Evolutionary conservation across 2,888 invertebrate species (phyloP).

Genomic region (Trachelus tabidus): DNA sequence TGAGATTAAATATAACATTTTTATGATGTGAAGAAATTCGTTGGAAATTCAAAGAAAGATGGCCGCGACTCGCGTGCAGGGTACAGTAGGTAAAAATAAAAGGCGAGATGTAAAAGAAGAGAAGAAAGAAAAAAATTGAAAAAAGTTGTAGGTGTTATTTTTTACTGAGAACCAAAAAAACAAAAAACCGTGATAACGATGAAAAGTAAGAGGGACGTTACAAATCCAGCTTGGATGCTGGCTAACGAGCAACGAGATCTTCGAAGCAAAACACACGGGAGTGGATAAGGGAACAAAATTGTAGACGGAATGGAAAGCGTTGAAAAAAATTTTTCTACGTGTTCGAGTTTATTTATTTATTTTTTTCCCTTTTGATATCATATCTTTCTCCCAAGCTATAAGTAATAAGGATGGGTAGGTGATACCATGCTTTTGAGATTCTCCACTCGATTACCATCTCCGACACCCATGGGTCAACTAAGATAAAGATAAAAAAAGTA

Average conservation of each 20-base stretch:
- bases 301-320: neutral
- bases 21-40: slow-evolving; percentile 28
- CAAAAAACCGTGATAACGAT: neutral
- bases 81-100: neutral
- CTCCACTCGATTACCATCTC: neutral
- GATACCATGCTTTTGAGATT: neutral
- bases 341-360: neutral
- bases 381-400: neutral
- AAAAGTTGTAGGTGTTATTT: neutral
- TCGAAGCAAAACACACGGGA: neutral
- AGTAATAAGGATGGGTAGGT: neutral
- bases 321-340: neutral
- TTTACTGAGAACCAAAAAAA: neutral
- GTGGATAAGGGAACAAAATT: neutral
- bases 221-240: neutral
- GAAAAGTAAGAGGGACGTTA: neutral
- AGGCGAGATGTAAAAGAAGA: neutral
- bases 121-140: too few species aligned
- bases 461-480: neutral
- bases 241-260: neutral
- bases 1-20: slow-evolving; percentile 42
- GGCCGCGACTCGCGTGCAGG: neutral
- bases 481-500: neutral
- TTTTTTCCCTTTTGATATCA: neutral
- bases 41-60: neutral